A percentile compares a stretch with the other conserved stretches of the same genome.
Conservation (phyloP, 2,888 invertebrate species). For the Pterobdella sp. region DNA sequence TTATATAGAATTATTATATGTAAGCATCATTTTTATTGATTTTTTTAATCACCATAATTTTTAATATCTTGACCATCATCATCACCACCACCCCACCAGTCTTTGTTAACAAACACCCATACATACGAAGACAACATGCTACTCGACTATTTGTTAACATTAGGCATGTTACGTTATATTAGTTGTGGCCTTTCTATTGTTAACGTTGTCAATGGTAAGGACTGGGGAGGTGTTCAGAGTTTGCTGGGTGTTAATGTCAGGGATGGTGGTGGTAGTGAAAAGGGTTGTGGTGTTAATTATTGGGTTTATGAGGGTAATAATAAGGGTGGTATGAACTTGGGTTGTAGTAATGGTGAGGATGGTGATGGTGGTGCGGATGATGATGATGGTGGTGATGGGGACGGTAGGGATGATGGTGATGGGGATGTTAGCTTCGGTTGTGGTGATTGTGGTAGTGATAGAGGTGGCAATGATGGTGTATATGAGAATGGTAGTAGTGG, state of each 20-base stretch:
- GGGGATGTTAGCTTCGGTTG: slow-evolving; percentile 7
- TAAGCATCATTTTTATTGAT: too few species aligned
- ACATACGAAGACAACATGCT: background rate
- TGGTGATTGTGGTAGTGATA: slow-evolving; percentile 10
- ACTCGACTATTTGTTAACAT: slow-evolving; percentile 15
- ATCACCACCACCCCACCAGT: background rate
- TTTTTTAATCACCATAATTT: too few species aligned
- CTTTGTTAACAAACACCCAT: background rate
- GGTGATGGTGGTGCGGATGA: background rate
- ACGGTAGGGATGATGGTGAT: slow-evolving; percentile 10
- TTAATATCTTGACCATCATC: background rate
- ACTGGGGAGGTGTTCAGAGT: background rate
- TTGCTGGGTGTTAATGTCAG: background rate
- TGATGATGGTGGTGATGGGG: slow-evolving; percentile 12
- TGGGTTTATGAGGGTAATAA: background rate
- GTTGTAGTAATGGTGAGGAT: background rate
- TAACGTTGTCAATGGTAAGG: background rate
- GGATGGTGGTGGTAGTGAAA: background rate
- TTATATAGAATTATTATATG: too few species aligned
- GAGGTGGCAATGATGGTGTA: slow-evolving; percentile 12
- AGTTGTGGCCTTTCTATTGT: slow-evolving; percentile 2
- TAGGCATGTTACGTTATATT: slow-evolving; percentile 23
- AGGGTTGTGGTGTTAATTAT: background rate
- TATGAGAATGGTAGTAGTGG: background rate
- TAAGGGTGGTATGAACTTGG: background rate